Base-by-base conservation (phyloP, 2,888 invertebrate genomes). In the Myopa tessellatipennis region DNA sequence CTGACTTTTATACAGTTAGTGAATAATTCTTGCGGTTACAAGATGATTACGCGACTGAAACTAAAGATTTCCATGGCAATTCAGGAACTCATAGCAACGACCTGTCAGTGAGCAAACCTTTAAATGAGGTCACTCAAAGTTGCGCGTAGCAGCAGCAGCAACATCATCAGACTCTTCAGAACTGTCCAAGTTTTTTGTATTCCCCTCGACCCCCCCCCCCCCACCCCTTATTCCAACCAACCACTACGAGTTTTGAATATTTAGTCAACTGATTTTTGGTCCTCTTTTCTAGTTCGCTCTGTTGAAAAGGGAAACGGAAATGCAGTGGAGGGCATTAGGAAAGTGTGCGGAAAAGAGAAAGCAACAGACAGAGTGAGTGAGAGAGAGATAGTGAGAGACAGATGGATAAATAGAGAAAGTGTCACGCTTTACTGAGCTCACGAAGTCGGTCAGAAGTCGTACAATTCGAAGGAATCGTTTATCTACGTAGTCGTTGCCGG, bases 41-140 rank as follows among this genome's bases (percentile, higher is more conserved):
- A 45, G 45, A 45, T 45, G 45, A 45, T 45, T 45, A 45, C 45
- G 45, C 45, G 45, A 45, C 10, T 45, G 6, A 45, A 45, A 45
- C 45, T 45, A 45, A 26, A 45, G 45, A 45, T 45, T 45, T 45
- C 45, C 45, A 45, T 45, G 45, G 45, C 45, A 45, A 45, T 12
- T 38, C 55, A 58, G 55, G 34, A 8, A 52, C 16, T 26, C 60
- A 34, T 40, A 55, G 52, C 65, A 26, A 38, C 68, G 52, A 45
- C 67, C 67, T 67, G 1, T 45, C n/a, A 55, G 26, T 52, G 67
- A 38, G 67, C 26, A 61, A 10, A 36, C 3, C 36, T 52, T 36
- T 65, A 65, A 67, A 74, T 58, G 74, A 74, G 74, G 74, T 74
- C 74, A 67, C 58, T 52, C 0, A 45, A 45, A 45, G 45, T 45